phyloP scores from a whole-genome alignment of 1,140 invertebrate genomes.

The Brachionus manjavacas region DNA sequence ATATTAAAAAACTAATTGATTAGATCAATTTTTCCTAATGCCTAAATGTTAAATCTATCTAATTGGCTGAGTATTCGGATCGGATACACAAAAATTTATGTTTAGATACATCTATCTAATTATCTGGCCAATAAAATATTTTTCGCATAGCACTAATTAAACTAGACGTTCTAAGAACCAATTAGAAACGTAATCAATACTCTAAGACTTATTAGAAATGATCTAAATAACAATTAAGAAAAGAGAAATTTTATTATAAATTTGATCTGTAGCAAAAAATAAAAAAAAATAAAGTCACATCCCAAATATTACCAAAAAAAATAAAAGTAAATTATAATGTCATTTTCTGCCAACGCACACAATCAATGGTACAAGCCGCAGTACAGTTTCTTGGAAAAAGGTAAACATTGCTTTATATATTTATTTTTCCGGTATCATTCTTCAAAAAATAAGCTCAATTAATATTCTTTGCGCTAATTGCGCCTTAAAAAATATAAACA shows the following conservation, averaged over 20 bases:
- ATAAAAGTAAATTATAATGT: neutral
- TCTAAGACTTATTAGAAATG: neutral
- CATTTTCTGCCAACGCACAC: neutral
- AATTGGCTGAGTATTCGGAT: conserved; percentile 2
- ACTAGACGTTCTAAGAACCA: conserved; percentile 17
- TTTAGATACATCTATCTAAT: conserved; percentile 28
- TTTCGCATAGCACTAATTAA: neutral
- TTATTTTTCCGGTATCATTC: neutral
- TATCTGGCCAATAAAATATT: conserved; percentile 5
- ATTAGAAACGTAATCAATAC: neutral
- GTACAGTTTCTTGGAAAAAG: neutral
- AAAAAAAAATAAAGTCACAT: neutral
- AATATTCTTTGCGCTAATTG: conserved; percentile 12
- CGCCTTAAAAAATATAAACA: conserved; percentile 29
- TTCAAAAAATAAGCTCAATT: conserved; percentile 14
- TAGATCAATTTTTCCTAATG: neutral
- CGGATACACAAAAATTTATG: conserved; percentile 17
- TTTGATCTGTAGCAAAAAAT: neutral
- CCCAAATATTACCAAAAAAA: neutral
- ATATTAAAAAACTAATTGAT: neutral
- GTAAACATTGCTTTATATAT: neutral
- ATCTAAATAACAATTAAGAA: neutral
- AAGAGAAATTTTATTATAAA: neutral
- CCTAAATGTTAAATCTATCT: conserved; percentile 10
- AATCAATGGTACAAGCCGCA: neutral